These are phyloP conservation scores for Ips typographus DNA, from an alignment of 1,140 invertebrate genomes.

Conservation along the genomic window DNA sequence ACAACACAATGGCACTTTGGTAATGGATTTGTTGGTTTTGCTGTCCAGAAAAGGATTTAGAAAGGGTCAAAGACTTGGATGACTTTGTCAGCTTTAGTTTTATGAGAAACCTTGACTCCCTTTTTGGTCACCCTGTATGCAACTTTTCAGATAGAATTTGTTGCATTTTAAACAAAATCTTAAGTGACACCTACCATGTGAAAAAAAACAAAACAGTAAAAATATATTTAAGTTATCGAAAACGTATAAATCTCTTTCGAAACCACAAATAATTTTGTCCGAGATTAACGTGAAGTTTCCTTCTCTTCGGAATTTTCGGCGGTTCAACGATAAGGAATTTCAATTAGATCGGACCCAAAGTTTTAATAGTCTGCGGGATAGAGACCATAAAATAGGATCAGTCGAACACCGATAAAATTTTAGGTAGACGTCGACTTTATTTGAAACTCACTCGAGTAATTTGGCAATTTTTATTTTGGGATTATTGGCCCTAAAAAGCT, in stretches of 20 bases:
- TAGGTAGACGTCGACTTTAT: background rate
- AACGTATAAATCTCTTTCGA: background rate
- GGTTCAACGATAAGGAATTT: conserved; percentile 21
- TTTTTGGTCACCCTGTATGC: no score
- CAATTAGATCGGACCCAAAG: conserved; percentile 23
- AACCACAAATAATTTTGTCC: conserved; percentile 9
- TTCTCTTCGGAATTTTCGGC: background rate
- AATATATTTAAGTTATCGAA: background rate
- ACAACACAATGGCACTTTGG: no score
- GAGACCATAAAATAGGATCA: conserved; percentile 22
- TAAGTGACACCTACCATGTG: no score
- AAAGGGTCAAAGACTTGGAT: no score
- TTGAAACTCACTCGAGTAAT: conserved; percentile 3
- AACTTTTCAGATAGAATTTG: no score
- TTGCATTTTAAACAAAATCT: no score
- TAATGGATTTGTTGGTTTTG: no score
- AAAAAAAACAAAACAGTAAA: no score
- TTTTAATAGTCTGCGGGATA: conserved; percentile 23
- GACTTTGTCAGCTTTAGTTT: no score
- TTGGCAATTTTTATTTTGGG: background rate
- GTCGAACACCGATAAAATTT: conserved; percentile 21
- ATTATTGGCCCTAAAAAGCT: background rate
- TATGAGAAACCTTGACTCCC: no score
- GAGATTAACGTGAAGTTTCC: background rate
- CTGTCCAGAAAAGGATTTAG: no score